Evolutionary conservation across 2,113 vertebrate genomes (phyloP).

Genomic region (Raja brachyura): DNA sequence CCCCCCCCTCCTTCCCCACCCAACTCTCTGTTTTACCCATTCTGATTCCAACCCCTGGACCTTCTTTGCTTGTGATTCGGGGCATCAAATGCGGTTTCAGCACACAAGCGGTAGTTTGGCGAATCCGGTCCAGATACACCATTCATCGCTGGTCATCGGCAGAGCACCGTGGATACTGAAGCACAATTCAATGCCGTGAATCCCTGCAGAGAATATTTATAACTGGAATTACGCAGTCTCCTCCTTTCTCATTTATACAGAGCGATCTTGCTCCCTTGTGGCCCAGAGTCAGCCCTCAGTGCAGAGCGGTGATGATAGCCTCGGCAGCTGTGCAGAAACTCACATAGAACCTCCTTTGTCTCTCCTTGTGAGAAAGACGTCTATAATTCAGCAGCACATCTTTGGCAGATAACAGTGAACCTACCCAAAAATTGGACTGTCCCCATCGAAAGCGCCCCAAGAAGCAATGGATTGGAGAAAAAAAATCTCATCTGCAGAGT

Average conservation of each 20-base stretch:
- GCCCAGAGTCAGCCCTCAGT: background rate
- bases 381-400: background rate
- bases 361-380: background rate
- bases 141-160: slow-evolving; percentile 51
- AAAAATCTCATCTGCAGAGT: background rate
- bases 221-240: slow-evolving; percentile 48
- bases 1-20: too few relatives aligned
- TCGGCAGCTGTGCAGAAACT: slow-evolving; percentile 36
- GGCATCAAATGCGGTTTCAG: background rate
- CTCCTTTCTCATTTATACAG: slow-evolving; percentile 34
- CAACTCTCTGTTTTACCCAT: background rate
- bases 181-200: slow-evolving; percentile 44
- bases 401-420: background rate
- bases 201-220: slow-evolving; percentile 50
- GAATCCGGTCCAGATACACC: background rate
- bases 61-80: background rate
- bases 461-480: background rate
- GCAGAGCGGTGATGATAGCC: background rate
- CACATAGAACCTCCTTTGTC: slow-evolving; percentile 8
- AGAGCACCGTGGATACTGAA: slow-evolving; percentile 48
- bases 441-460: too few relatives aligned
- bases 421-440: background rate
- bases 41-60: background rate
- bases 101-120: too few relatives aligned
- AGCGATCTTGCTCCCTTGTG: slow-evolving; percentile 9